Base-by-base conservation (phyloP, 2,888 invertebrate species). In the Cheilosia pagana region DNA sequence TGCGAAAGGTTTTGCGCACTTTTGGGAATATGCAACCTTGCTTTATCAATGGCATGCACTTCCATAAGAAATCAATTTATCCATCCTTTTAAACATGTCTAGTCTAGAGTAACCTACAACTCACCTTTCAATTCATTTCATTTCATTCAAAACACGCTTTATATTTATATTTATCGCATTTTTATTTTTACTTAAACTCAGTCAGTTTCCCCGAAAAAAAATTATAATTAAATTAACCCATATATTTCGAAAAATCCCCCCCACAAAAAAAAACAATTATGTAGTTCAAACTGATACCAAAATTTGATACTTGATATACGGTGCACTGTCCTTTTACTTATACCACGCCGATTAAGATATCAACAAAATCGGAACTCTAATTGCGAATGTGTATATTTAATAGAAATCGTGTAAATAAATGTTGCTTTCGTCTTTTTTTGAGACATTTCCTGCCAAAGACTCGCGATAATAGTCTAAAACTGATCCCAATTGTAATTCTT, bases 321-420 rank as follows among this genome's bases (percentile, higher is more conserved):
- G 23, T 53, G 41, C 39, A 59, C 41, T 52, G 8, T 60, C n/a
- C 50, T 41, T 45, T 68, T 43, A n/a, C n/a, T n/a, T n/a, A n/a
- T n/a, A n/a, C n/a, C n/a, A 60, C 62, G 43, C 31, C 14, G 5
- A n/a, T 23, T 21, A 65, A 35, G 14, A 60, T 23, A 25, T 23
- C 39, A 60, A 53, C 2, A 52, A 75, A 63, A 41, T n/a, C 52
- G 2, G 31, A 53, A 39, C 41, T 59, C 57, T 48, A 63, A 52
- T 52, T 67, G 65, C 57, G 63, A 79, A 79, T 71, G 62, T 67
- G 31, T 70, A 50, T 65, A 70, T 65, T 78, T 57, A 70, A 63
- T 68, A 78, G 39, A 78, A 72, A 78, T 52, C 43, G 72, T 72
- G 72, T 78, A 83, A 68, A 78, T 78, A 83, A 78, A 74, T 78